phyloP scores from a whole-genome alignment of 2,797 vertebrate genomes.

The Myotis findleyi region DNA sequence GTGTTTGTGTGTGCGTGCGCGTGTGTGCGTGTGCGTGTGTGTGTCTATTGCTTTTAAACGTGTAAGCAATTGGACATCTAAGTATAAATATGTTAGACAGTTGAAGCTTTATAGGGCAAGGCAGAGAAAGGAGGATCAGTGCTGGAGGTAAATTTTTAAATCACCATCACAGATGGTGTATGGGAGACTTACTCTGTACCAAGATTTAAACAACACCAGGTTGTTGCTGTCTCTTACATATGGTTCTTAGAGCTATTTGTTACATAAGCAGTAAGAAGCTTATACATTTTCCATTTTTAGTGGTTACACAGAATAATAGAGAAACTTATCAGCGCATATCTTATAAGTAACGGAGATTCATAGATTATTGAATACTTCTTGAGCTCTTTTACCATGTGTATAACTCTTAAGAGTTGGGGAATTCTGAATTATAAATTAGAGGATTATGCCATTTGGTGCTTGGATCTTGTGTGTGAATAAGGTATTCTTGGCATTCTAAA shows the following conservation, averaged over 20 bases:
- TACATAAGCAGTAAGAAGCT: slow-evolving; percentile 41
- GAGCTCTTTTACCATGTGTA: neutral
- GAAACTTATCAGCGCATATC: neutral
- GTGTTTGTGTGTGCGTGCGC: neutral
- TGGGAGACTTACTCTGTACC: neutral
- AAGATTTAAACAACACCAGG: slow-evolving; percentile 16
- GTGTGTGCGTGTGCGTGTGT: neutral
- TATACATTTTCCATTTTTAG: slow-evolving; percentile 34
- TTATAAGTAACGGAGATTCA: slow-evolving; percentile 4
- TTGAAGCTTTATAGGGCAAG: neutral
- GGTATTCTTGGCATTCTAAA: slow-evolving; percentile 10
- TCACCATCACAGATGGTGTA: neutral
- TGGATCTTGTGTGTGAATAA: slow-evolving; percentile 13
- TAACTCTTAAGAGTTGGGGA: neutral
- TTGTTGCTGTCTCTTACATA: neutral
- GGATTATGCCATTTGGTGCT: neutral
- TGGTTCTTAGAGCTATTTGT: neutral
- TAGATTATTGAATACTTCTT: neutral
- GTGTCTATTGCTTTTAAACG: slow-evolving; percentile 20
- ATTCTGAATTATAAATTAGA: slow-evolving; percentile 30
- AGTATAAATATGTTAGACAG: neutral
- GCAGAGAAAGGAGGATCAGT: neutral
- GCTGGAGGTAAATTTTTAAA: neutral
- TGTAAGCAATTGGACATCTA: neutral
- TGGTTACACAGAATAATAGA: slow-evolving; percentile 33